phyloP scores from a whole-genome alignment of 2,888 invertebrate genomes.

The Drosophila fulvimacula region DNA sequence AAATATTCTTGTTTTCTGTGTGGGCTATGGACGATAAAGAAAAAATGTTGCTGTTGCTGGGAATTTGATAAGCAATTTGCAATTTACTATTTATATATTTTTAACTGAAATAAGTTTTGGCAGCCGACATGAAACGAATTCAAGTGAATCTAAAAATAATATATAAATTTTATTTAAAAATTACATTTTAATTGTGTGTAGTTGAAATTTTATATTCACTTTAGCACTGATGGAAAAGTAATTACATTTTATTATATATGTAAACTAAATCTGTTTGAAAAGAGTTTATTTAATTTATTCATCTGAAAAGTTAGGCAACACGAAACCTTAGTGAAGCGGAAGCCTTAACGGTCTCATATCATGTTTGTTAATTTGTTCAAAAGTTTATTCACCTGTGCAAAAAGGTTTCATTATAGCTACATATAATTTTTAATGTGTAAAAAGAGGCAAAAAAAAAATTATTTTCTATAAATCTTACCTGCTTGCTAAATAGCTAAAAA shows the following conservation, averaged over 20 bases:
- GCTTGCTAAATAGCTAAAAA: too few species aligned
- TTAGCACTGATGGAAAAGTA: neutral
- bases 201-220: slow-evolving; percentile 1
- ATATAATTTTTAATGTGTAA: too few species aligned
- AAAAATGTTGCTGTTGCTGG: slow-evolving; percentile 2
- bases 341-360: too few species aligned
- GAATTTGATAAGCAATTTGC: slow-evolving; percentile 45
- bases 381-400: too few species aligned
- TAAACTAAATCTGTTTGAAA: neutral
- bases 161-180: neutral
- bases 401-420: too few species aligned
- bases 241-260: neutral
- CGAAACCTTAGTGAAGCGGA: too few species aligned
- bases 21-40: slow-evolving; percentile 8
- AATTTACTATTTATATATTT: slow-evolving; percentile 8
- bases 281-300: neutral
- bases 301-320: too few species aligned
- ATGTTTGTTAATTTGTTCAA: too few species aligned
- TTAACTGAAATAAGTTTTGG: neutral
- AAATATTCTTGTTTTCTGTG: slow-evolving; percentile 5
- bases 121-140: neutral
- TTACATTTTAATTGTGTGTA: neutral
- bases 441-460: too few species aligned
- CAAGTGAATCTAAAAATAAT: neutral
- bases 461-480: too few species aligned